Conservation (phyloP, 1,140 invertebrate species). For the Drosophila tropicalis region DNA sequence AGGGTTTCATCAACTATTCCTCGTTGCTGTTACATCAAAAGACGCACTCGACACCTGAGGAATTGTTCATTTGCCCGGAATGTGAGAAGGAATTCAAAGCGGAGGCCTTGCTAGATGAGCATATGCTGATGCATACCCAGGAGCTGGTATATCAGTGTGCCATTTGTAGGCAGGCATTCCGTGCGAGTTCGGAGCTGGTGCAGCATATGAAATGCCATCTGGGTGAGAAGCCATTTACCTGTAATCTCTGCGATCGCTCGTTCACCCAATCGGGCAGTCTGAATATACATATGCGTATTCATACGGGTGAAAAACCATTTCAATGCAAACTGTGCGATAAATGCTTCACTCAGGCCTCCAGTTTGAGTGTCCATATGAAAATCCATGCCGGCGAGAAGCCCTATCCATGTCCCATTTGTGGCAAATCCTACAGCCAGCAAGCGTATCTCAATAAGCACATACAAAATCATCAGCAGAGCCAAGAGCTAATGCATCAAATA, state of each 20-base stretch:
- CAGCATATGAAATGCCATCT: slow-evolving; percentile 87
- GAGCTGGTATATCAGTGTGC: slow-evolving; percentile 84
- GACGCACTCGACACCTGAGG: slow-evolving; percentile 64
- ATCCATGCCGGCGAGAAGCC: slow-evolving; percentile 84
- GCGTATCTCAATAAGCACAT: slow-evolving; percentile 82
- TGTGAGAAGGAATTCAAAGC: slow-evolving; percentile 81
- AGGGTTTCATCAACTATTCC: slow-evolving; percentile 82
- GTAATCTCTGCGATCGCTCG: slow-evolving; percentile 87
- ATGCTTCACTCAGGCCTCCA: slow-evolving; percentile 86
- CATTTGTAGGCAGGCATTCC: slow-evolving; percentile 86
- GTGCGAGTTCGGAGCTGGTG: slow-evolving; percentile 85
- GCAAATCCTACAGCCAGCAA: slow-evolving; percentile 82
- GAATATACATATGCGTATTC: slow-evolving; percentile 92
- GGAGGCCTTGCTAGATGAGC: slow-evolving; percentile 75
- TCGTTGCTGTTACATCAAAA: slow-evolving; percentile 78
- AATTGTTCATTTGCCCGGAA: slow-evolving; percentile 69
- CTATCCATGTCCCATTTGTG: slow-evolving; percentile 77
- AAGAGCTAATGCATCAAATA: background rate
- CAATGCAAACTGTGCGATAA: slow-evolving; percentile 86
- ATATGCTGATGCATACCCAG: slow-evolving; percentile 78
- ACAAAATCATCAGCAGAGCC: slow-evolving; percentile 61
- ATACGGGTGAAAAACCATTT: slow-evolving; percentile 84
- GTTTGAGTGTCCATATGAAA: slow-evolving; percentile 87
- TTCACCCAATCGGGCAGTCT: slow-evolving; percentile 87
- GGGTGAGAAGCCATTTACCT: slow-evolving; percentile 85